Percentiles rank a stretch among this genome's conserved stretches.
Conservation (phyloP, 2,888 invertebrate genomes). For the Siphonodentalium dalli region DNA sequence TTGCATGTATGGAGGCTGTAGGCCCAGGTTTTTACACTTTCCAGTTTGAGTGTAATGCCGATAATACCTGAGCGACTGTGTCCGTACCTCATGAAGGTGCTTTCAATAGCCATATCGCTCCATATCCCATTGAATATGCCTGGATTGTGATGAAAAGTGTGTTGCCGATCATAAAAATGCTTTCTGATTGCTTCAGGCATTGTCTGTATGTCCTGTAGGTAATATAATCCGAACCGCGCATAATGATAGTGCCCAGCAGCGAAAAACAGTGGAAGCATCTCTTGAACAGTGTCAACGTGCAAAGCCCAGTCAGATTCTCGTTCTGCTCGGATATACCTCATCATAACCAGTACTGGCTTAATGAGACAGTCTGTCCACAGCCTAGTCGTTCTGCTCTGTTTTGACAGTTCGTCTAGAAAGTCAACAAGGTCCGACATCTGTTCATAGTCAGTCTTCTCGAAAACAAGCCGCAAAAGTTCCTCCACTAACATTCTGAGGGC, state of each 20-base stretch:
- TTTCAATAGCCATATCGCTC: constrained; percentile 28
- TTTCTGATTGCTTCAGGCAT: constrained; percentile 9
- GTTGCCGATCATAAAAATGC: constrained; percentile 17
- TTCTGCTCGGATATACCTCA: constrained; percentile 22
- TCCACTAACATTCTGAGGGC: constrained; percentile 28
- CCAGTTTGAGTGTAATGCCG: constrained; percentile 19
- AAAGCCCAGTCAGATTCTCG: constrained; percentile 23
- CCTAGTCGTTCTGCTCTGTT: constrained; percentile 6
- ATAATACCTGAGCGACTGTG: constrained; percentile 24
- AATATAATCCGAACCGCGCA: constrained; percentile 19
- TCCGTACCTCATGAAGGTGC: constrained; percentile 29
- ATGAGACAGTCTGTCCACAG: constrained; percentile 23
- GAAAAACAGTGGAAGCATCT: constrained; percentile 21
- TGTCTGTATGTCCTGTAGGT: constrained; percentile 16
- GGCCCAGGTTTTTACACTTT: constrained; percentile 18
- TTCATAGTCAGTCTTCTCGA: background rate
- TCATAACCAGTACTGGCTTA: constrained; percentile 29
- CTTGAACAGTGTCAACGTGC: constrained; percentile 14
- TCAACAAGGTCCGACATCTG: background rate
- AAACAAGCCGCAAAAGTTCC: constrained; percentile 20
- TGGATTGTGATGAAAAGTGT: constrained; percentile 22
- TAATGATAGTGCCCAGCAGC: constrained; percentile 22
- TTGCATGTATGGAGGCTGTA: constrained; percentile 24
- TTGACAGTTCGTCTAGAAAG: background rate
- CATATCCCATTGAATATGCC: constrained; percentile 28